Evolutionary conservation across 2,113 vertebrate genomes (phyloP), one percentile per base, ranked within the genome.

Genomic region (Ailuropoda melanoleuca): DNA sequence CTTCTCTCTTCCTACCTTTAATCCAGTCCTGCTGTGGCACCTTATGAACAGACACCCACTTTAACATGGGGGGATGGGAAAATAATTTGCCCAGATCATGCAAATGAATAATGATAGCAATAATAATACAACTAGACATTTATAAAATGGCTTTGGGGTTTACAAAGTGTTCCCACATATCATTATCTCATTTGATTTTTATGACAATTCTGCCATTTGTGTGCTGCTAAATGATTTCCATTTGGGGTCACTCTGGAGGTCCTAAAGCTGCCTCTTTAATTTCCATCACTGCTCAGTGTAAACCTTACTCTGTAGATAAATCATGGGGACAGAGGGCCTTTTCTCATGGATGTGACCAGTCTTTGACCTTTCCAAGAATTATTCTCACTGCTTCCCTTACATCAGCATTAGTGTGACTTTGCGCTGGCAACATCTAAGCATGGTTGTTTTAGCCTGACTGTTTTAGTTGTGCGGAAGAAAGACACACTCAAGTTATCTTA

Each of bases 151-250:
- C 66, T 74, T 68, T 75, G n/a, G 48, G 64, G 83, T 75, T 94
- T 62, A 82, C 88, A 87, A 26, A 97, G 88, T 13, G 34, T 72
- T 31, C 88, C 70, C 87, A 90, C 74, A 87, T 43, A 74, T 78
- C 90, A 95, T 97, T 92, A 97, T 95, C 95, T 97, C 97, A 96
- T 92, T 84, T 64, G 83, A 95, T 92, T 94, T 95, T 55, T 80
- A 50, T 70, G 81, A 88, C 70, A 88, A 4, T 82, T 81, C 56
- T 96, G 87, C 83, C 78, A 37, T 84, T 82, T 89, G 82, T 80
- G 83, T 93, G 80, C 96, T 56, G 60, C 84, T 48, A 39, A 83
- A 50, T 98, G 88, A 97, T 97, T 97, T 97, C n/a, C 66, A 72
- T 78, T n/a, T 12, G 1, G 55, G 90, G 95, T 96, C 82, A 86